Evolutionary conservation across 1,140 invertebrate genomes (phyloP), one percentile per base, ranked within the genome.

Genomic region (Hylyphantes graminicola): DNA sequence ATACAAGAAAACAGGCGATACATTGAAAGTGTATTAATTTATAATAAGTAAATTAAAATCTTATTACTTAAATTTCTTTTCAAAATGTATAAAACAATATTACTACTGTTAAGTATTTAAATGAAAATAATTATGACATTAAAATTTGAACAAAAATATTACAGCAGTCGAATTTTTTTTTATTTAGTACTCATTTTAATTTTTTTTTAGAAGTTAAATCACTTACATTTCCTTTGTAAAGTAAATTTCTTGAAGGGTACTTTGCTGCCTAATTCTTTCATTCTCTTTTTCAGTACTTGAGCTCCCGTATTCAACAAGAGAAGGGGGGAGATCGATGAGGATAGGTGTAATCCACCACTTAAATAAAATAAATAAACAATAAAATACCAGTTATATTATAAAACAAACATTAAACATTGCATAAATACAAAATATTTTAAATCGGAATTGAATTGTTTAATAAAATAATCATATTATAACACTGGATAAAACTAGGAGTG

Each of bases 261-360:
- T 93, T 87, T 94, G 94, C 89, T 98, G 96, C 57, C 96, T 90
- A 48, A 94, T 93, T 85, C 94, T 94, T 89, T 98, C 96, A 76
- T 96, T 93, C 68, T 94, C 93, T 87, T 94, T 95, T 90, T 98
- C 96, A 87, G 93, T 91, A 88, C 96, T 98, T 87, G 94, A 94
- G 89, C 92, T 94, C 11, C 95, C 95, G 19, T 92, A 91, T 67
- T 93, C 92, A 10, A 93, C 92, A 15, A 94, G 90, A 77, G 92
- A 89, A 7, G 92, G 91, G 15, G 93, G 92, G 61, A 93, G 88
- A 87, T 95, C 94, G 81, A 94, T 92, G 12, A 93, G 91, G 77
- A 94, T 91, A 12, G 94, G 91, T 8, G 93, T 89, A 76, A 91
- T 92, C 94, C 95, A 96, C 89, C 89, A 90, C 88, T 90, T n/a